Conservation (phyloP, 53 echinoderm and acorn worm species). For the Pentamera pediparva region DNA sequence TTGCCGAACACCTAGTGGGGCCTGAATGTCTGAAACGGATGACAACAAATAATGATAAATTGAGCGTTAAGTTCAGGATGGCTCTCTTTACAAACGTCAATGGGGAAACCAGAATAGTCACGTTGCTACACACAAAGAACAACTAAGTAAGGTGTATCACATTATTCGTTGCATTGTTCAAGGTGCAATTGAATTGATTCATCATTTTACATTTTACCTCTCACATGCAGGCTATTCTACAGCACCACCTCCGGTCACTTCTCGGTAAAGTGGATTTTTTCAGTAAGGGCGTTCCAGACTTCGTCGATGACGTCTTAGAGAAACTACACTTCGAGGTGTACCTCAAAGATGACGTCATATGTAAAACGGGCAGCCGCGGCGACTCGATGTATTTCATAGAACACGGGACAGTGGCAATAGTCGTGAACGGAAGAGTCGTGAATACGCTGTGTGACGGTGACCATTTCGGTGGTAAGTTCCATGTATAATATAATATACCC, state of each 20-base stretch:
- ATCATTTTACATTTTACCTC: not conserved
- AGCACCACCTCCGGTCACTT: constrained; percentile 66
- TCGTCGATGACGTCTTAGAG: constrained; percentile 78
- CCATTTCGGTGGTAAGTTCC: constrained; percentile 84
- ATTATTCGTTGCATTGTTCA: not conserved
- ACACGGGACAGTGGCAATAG: constrained; percentile 80
- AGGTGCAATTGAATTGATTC: not conserved
- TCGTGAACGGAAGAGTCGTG: constrained; percentile 56
- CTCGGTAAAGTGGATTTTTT: constrained; percentile 90
- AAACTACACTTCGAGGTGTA: constrained; percentile 88
- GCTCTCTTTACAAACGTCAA: too few species aligned
- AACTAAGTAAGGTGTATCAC: too few species aligned
- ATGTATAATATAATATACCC: not conserved
- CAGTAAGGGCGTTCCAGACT: constrained; percentile 62
- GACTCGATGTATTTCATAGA: constrained; percentile 97
- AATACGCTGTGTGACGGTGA: constrained; percentile 72
- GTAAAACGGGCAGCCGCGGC: constrained; percentile 77
- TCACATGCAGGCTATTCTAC: constrained; percentile 85
- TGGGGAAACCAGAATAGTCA: too few species aligned
- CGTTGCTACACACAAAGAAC: too few species aligned
- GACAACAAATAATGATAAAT: too few species aligned
- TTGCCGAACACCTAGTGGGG: too few species aligned
- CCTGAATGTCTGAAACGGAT: too few species aligned
- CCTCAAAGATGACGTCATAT: constrained; percentile 73
- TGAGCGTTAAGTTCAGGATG: too few species aligned